phyloP scores from a whole-genome alignment of 2,888 invertebrate species.

The Drosophila neonasuta region DNA sequence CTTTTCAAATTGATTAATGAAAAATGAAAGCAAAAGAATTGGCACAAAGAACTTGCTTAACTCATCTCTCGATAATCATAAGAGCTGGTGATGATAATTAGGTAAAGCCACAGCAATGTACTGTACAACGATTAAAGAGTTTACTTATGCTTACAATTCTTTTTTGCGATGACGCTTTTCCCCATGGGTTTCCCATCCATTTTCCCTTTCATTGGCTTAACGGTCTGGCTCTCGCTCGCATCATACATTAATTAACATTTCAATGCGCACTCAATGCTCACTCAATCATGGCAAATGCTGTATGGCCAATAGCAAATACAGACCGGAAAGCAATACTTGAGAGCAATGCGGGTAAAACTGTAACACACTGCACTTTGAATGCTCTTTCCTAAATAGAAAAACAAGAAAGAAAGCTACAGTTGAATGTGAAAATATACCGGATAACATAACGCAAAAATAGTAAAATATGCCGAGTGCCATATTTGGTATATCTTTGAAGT shows the following conservation, averaged over 20 bases:
- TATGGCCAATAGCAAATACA: constrained; percentile 29
- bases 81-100: constrained; percentile 37
- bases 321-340: constrained; percentile 15
- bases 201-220: constrained; percentile 33
- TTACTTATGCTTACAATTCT: constrained; percentile 15
- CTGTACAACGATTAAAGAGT: neutral
- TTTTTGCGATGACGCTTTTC: constrained; percentile 4
- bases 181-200: constrained; percentile 2
- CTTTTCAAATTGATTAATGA: constrained; percentile 14
- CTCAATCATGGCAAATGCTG: constrained; percentile 41
- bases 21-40: constrained; percentile 26
- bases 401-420: no score
- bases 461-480: no score
- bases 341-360: neutral
- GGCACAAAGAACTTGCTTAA: constrained; percentile 34
- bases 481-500: no score
- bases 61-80: constrained; percentile 32
- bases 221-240: constrained; percentile 18
- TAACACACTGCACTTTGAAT: constrained; percentile 6
- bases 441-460: no score
- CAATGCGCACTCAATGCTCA: constrained; percentile 39
- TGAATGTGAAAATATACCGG: no score
- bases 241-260: constrained; percentile 58
- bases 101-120: neutral
- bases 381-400: constrained; percentile 3